These are phyloP conservation scores for Drosophila nasuta DNA, from an alignment of 1,140 invertebrate genomes.

Conservation along the genomic window DNA sequence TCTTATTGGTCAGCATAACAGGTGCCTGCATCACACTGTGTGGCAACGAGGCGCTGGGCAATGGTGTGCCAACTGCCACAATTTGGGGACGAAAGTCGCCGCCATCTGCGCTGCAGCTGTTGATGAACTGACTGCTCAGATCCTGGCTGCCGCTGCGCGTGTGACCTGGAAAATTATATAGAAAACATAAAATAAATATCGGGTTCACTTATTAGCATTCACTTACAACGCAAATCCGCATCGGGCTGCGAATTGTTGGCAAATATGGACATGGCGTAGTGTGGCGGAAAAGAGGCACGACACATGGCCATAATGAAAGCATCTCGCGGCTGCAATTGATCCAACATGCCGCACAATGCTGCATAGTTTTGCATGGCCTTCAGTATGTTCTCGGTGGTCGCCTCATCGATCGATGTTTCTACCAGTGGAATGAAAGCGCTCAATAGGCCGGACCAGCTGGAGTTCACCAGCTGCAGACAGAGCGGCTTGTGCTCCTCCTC, in stretches of 20 bases:
- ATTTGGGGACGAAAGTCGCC: slow-evolving; percentile 94
- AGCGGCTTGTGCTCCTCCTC: slow-evolving; percentile 87
- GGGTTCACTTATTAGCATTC: not conserved
- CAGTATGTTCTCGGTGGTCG: slow-evolving; percentile 94
- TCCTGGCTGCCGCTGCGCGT: slow-evolving; percentile 85
- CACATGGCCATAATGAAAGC: slow-evolving; percentile 97
- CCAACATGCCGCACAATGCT: slow-evolving; percentile 91
- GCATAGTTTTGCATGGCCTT: slow-evolving; percentile 96
- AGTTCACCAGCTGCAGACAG: slow-evolving; percentile 93
- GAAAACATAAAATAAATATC: slow-evolving; percentile 1
- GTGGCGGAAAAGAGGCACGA: slow-evolving; percentile 96
- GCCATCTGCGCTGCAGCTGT: slow-evolving; percentile 86
- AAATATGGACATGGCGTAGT: slow-evolving; percentile 96
- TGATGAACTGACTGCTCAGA: slow-evolving; percentile 86
- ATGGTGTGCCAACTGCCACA: slow-evolving; percentile 96
- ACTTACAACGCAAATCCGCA: slow-evolving; percentile 79
- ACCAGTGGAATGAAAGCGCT: slow-evolving; percentile 95
- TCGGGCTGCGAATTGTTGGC: slow-evolving; percentile 71
- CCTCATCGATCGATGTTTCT: slow-evolving; percentile 98
- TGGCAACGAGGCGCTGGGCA: slow-evolving; percentile 92
- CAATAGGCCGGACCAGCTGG: slow-evolving; percentile 97
- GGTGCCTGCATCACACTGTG: slow-evolving; percentile 93
- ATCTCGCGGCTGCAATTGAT: slow-evolving; percentile 91
- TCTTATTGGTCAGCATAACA: slow-evolving; percentile 99
- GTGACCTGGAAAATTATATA: slow-evolving; percentile 66